Evolutionary conservation across 1,140 invertebrate species (phyloP).

Genomic region (Meloidogyne floridensis): DNA sequence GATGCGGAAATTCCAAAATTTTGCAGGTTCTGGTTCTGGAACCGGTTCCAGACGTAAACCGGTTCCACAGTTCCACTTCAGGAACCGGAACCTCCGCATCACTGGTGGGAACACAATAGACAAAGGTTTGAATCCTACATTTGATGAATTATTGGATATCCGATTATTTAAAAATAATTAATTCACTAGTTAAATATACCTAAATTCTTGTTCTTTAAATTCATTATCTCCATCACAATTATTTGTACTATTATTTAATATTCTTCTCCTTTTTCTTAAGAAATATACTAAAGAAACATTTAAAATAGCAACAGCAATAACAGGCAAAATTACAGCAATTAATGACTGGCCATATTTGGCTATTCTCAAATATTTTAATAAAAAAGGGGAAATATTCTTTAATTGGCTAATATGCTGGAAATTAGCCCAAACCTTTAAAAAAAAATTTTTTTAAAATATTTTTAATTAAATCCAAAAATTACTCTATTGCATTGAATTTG

Average conservation of each 20-base stretch:
- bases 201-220: conserved; percentile 40
- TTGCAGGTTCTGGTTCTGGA: no score
- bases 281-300: conserved; percentile 58
- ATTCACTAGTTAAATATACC: conserved; percentile 14
- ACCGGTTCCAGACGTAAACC: no score
- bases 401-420: conserved; percentile 45
- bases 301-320: conserved; percentile 55
- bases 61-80: no score
- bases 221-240: not conserved
- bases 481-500: conserved; percentile 33
- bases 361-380: conserved; percentile 30
- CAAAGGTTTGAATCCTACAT: no score
- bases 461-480: not conserved
- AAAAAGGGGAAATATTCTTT: conserved; percentile 16
- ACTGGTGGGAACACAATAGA: no score
- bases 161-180: no score
- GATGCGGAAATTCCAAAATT: no score
- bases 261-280: conserved; percentile 49
- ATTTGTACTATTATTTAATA: not conserved
- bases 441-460: not conserved
- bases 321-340: conserved; percentile 41
- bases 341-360: conserved; percentile 31
- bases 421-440: conserved; percentile 29
- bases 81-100: no score
- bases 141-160: no score